Evolutionary conservation across 1,140 invertebrate genomes (phyloP).

Genomic region (Apis mellifera): DNA sequence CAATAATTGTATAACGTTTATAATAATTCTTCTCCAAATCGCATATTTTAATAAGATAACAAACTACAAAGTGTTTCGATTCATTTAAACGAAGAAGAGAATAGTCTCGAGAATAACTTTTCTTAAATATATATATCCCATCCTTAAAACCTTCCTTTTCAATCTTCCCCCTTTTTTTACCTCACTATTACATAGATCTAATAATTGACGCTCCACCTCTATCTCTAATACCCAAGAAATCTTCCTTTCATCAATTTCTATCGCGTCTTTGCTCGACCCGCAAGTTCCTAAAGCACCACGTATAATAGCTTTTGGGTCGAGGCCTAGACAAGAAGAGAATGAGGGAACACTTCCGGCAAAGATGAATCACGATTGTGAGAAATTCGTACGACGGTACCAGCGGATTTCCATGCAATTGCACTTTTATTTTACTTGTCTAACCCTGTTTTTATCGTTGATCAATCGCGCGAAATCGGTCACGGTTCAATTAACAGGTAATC

Average conservation of each 20-base stretch:
- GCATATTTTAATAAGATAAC: not conserved
- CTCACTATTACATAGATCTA: too few relatives aligned
- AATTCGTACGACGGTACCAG: not conserved
- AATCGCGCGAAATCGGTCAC: constrained; percentile 18
- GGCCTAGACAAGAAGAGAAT: not conserved
- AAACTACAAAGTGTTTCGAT: not conserved
- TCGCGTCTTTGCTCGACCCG: not conserved
- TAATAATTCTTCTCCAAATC: not conserved
- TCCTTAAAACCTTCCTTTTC: too few relatives aligned
- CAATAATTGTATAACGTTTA: not conserved
- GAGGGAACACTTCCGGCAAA: not conserved
- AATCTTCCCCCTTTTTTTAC: too few relatives aligned
- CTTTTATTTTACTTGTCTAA: not conserved
- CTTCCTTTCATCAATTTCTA: not conserved
- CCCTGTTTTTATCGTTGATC: constrained; percentile 10
- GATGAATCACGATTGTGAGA: not conserved
- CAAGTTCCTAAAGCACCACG: not conserved
- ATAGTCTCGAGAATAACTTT: too few relatives aligned
- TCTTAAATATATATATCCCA: too few relatives aligned
- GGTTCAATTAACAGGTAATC: constrained; percentile 38
- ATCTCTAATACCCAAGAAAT: not conserved
- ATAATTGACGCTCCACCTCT: not conserved
- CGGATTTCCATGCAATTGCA: constrained; percentile 7
- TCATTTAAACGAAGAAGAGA: not conserved
- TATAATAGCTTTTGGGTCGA: not conserved